Evolutionary conservation across 2,888 invertebrate genomes (phyloP), one percentile per base, ranked within the genome.

Genomic region (Salpingus planirostris): DNA sequence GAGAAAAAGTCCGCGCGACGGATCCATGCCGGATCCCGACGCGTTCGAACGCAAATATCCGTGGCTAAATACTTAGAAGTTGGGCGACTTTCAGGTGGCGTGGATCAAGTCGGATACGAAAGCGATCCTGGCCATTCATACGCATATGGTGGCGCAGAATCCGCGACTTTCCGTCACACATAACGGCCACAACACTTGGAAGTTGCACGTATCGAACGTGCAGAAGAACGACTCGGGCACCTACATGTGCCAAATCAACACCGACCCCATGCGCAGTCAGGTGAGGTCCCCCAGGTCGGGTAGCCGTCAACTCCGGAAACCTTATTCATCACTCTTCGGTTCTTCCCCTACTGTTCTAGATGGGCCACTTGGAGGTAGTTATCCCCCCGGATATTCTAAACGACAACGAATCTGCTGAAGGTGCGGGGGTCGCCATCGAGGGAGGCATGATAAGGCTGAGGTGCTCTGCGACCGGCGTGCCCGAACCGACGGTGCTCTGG

Each of bases 171-270:
- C 82, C 32, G 89, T 90, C 54, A 86, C 88, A 40, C 90, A 89
- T 69, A 90, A 90, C 65, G 89, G 90, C 50, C 88, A 90, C 70
- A 86, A 89, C 66, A 88, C 89, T 51, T 92, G 91, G 91, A 88
- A 87, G 65, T 74, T 92, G 55, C 84, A 86, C 69, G 85, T 92
- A 62, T 79, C 80, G 57, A 87, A 88, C 62, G 89, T 91, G 42
- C 88, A 89, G 65, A 80, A 86, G 56, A 85, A 85, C 62, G 92
- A 92, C 68, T 86, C 86, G 15, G 92, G 92, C 52, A 86, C 85
- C 29, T 92, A 92, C 69, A 91, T 91, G 89, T 91, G 90, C 66
- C 91, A 91, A 68, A 82, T 90, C 55, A 90, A 90, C 67, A 90
- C 89, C 36, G 86, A 87, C 60, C 90, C 89, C 35, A 88, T 89